A percentile compares a stretch with the other conserved stretches of the same genome.
Evolutionary conservation across 2,797 vertebrate genomes (phyloP).

Genomic region (Melanotaenia boesemani): DNA sequence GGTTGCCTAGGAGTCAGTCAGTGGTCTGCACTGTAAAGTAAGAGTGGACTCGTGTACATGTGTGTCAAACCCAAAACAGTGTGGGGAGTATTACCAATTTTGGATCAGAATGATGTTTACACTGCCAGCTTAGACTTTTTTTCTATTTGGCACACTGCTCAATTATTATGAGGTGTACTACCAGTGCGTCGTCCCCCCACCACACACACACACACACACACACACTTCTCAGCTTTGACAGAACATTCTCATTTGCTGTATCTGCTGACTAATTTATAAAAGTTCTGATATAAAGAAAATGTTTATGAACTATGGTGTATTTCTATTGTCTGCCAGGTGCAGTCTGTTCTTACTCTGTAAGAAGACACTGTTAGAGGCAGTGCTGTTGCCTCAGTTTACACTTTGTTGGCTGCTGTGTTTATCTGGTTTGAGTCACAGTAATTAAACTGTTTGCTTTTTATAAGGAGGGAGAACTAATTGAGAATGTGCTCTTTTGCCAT

Average conservation of each 20-base stretch:
- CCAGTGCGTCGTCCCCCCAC: neutral
- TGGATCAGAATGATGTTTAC: slow-evolving; percentile 42
- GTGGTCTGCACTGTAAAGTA: slow-evolving; percentile 48
- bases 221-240: slow-evolving; percentile 23
- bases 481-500: slow-evolving; percentile 45
- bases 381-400: slow-evolving; percentile 15
- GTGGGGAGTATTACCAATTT: slow-evolving; percentile 46
- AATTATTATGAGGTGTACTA: slow-evolving; percentile 47
- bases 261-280: slow-evolving; percentile 41
- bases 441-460: slow-evolving; percentile 53
- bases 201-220: no score
- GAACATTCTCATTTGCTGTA: slow-evolving; percentile 40
- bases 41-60: slow-evolving; percentile 24
- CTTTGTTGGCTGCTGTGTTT: slow-evolving; percentile 27
- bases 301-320: slow-evolving; percentile 35
- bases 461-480: slow-evolving; percentile 36
- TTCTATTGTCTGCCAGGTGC: slow-evolving; percentile 29
- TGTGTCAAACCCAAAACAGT: slow-evolving; percentile 38
- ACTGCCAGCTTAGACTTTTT: slow-evolving; percentile 50
- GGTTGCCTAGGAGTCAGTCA: slow-evolving; percentile 67
- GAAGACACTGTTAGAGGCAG: neutral
- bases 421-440: slow-evolving; percentile 51
- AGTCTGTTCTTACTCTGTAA: slow-evolving; percentile 36
- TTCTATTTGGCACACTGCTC: slow-evolving; percentile 26
- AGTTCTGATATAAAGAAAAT: slow-evolving; percentile 32